Evolutionary conservation across 2,888 invertebrate species (phyloP), one percentile per base, ranked within the genome.

Genomic region (Latrodectus hesperus): DNA sequence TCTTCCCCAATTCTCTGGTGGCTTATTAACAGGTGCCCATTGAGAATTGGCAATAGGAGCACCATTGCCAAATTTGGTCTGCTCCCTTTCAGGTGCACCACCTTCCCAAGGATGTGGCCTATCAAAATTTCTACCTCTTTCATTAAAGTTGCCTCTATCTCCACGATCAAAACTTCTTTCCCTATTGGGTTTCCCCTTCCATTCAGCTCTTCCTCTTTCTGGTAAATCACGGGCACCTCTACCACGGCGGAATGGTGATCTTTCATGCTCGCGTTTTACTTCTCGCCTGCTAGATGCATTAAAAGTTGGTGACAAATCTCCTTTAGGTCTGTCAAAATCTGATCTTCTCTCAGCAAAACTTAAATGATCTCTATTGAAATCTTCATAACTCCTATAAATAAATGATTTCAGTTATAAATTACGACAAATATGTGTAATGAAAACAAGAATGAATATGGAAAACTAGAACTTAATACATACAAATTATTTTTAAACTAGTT

Each of bases 21-120:
- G 52, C 68, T 88, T 88, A 22, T 83, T 88, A 16, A 88, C 82
- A 51, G 88, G 84, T 14, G 79, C 84, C 88, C 88, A 88, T 60
- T 88, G 88, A 3, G 88, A 88, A 17, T 76, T 77, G 4, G 70
- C 60, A 10, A 70, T 51, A 3, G 70, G 71, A 5, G 79, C 53
- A 9, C 26, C 72, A 64, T 70, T 83, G 12, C 79, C 79, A 74
- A 83, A 79, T 52, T 83, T 83, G 16, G 64, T 73, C 49, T 79
- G 78, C 0, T 83, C 79, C 4, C 88, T 70, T 1, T 76, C 72
- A 16, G 76, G 26, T 53, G 72, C 55, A 22, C 67, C 72, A 22
- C 72, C 72, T 55, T 77, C 88, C 88, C 88, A 88, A 6, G 84
- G 80, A 73, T 88, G 75, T 51, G 78, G 77, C 4, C 88, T 51